Percentiles rank a stretch among this genome's conserved stretches.
Evolutionary conservation across 2,888 invertebrate species (phyloP).

Genomic region (Mythimna ferrago): DNA sequence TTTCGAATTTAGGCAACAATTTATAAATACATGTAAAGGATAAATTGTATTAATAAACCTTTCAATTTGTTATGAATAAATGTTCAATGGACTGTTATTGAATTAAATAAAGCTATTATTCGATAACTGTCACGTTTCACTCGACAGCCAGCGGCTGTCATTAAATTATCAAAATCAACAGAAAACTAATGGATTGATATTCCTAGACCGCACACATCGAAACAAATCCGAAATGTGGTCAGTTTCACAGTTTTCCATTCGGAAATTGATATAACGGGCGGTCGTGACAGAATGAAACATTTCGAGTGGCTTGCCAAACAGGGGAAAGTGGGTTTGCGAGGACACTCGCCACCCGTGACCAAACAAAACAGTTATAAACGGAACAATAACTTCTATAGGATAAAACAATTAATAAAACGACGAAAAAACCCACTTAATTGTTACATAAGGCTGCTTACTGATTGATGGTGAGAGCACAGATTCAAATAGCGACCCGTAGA

Average conservation of each 20-base stretch:
- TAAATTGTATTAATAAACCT: background rate
- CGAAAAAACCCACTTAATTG: slow-evolving; percentile 43
- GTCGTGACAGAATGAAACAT: slow-evolving; percentile 72
- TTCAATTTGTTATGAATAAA: background rate
- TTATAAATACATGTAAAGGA: background rate
- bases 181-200: slow-evolving; percentile 45
- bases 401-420: slow-evolving; percentile 58
- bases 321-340: slow-evolving; percentile 80
- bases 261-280: slow-evolving; percentile 65
- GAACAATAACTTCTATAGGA: slow-evolving; percentile 54
- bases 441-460: slow-evolving; percentile 48
- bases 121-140: slow-evolving; percentile 16
- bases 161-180: slow-evolving; percentile 22
- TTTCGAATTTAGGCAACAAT: background rate
- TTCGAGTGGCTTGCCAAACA: slow-evolving; percentile 74
- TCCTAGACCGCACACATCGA: slow-evolving; percentile 49
- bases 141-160: background rate
- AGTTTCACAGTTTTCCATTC: slow-evolving; percentile 65
- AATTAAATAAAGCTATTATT: background rate
- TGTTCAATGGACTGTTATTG: background rate
- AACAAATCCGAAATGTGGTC: slow-evolving; percentile 58
- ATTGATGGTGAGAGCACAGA: slow-evolving; percentile 44
- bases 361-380: slow-evolving; percentile 60
- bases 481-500: slow-evolving; percentile 43
- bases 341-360: slow-evolving; percentile 77